These are phyloP conservation scores for Apocheima hispidaria DNA, from an alignment of 2,888 invertebrate species.

Conservation along the genomic window DNA sequence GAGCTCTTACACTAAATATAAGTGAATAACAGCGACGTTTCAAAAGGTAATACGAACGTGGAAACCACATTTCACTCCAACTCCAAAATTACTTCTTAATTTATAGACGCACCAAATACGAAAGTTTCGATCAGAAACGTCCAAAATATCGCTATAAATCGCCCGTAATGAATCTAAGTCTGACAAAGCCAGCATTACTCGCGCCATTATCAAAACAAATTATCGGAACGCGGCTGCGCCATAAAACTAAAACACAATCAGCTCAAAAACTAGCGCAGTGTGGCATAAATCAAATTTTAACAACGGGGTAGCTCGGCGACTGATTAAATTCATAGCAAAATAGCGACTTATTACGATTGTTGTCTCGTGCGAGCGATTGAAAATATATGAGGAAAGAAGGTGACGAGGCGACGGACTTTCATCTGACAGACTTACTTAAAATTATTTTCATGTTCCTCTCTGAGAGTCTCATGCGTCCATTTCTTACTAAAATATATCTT, in stretches of 20 bases:
- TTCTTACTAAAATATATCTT: no score
- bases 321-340: conserved; percentile 71
- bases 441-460: no score
- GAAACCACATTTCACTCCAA: conserved; percentile 22
- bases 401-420: no score
- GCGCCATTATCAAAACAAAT: conserved; percentile 57
- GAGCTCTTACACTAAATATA: background rate
- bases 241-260: conserved; percentile 74
- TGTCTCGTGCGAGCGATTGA: conserved; percentile 1
- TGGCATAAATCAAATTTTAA: conserved; percentile 73
- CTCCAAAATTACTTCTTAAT: conserved; percentile 29
- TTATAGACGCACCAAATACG: conserved; percentile 30
- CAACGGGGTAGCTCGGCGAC: conserved; percentile 59
- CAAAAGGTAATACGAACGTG: conserved; percentile 3
- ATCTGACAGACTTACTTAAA: no score
- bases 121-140: conserved; percentile 32
- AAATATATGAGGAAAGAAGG: background rate
- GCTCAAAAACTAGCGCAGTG: conserved; percentile 72
- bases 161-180: conserved; percentile 34
- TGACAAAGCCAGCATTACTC: conserved; percentile 41
- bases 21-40: background rate
- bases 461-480: no score
- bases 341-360: conserved; percentile 36
- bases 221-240: conserved; percentile 57
- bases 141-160: conserved; percentile 36